Conservation (phyloP, 2,888 invertebrate species). For the Elysia crispata region DNA sequence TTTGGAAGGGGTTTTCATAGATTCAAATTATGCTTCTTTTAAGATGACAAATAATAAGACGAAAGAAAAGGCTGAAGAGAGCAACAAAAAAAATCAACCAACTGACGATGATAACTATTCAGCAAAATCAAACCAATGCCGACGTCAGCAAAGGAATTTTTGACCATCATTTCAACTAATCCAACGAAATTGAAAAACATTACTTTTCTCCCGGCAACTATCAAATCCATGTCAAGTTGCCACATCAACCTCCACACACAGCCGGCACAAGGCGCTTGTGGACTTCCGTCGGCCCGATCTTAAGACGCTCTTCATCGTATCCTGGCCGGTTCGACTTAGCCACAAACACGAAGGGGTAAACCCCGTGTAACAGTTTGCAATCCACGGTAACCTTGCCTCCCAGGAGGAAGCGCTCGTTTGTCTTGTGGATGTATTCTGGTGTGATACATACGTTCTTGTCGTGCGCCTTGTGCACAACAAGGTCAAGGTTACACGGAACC, state of each 20-base stretch:
- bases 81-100: no score
- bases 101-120: no score
- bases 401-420: slow-evolving; percentile 36
- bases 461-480: slow-evolving; percentile 38
- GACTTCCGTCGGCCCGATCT: slow-evolving; percentile 30
- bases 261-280: slow-evolving; percentile 29
- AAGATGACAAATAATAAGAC: no score
- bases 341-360: slow-evolving; percentile 49
- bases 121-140: no score
- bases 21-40: no score
- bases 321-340: not conserved
- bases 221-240: no score
- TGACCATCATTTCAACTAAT: no score
- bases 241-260: slow-evolving; percentile 17
- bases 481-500: slow-evolving; percentile 49
- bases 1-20: no score
- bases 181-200: no score
- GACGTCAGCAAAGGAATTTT: no score
- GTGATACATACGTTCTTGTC: slow-evolving; percentile 45
- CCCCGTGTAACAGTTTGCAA: slow-evolving; percentile 36
- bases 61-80: no score
- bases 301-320: slow-evolving; percentile 29
- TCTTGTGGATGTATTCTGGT: slow-evolving; percentile 51
- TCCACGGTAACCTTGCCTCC: slow-evolving; percentile 20
- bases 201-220: no score